Evolutionary conservation across 64 coral and sea anemone species (phyloP).

Genomic region (Stichodactyla helianthus): DNA sequence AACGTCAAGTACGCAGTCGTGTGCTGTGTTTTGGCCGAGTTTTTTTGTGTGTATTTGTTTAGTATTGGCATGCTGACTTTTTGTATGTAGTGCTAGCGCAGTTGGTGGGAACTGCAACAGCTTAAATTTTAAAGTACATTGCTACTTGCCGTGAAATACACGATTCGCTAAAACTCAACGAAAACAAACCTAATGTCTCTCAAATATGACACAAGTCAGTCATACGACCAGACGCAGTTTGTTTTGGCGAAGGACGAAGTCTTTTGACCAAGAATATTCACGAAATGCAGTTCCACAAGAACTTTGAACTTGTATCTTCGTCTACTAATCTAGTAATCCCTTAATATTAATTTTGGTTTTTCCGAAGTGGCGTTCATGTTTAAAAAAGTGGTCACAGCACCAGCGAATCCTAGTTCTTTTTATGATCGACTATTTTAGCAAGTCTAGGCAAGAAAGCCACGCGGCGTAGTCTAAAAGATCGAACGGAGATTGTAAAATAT

Average conservation of each 20-base stretch:
- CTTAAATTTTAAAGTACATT: constrained; percentile 72
- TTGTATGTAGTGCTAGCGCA: constrained; percentile 66
- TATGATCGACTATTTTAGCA: constrained; percentile 24
- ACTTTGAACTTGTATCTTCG: background rate
- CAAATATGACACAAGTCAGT: constrained; percentile 4
- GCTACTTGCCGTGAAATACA: background rate
- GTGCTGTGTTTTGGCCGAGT: constrained; percentile 36
- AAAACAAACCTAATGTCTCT: constrained; percentile 9
- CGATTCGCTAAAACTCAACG: constrained; percentile 6
- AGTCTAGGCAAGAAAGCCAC: constrained; percentile 2
- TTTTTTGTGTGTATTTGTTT: constrained; percentile 32
- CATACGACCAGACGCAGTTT: background rate
- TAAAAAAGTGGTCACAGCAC: constrained; percentile 38
- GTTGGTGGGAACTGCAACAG: constrained; percentile 77
- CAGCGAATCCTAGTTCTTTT: constrained; percentile 16
- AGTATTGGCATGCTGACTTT: constrained; percentile 64
- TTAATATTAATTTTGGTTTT: constrained; percentile 68
- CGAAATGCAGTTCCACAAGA: background rate
- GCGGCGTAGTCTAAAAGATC: constrained; percentile 11
- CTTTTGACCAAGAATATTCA: background rate
- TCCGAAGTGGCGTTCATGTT: constrained; percentile 48
- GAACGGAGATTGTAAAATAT: background rate
- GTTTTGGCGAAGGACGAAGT: constrained; percentile 15
- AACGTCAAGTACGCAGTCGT: constrained; percentile 1
- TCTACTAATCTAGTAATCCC: constrained; percentile 54